phyloP scores from a whole-genome alignment of 2,797 vertebrate genomes.

The Eremophila alpestris region DNA sequence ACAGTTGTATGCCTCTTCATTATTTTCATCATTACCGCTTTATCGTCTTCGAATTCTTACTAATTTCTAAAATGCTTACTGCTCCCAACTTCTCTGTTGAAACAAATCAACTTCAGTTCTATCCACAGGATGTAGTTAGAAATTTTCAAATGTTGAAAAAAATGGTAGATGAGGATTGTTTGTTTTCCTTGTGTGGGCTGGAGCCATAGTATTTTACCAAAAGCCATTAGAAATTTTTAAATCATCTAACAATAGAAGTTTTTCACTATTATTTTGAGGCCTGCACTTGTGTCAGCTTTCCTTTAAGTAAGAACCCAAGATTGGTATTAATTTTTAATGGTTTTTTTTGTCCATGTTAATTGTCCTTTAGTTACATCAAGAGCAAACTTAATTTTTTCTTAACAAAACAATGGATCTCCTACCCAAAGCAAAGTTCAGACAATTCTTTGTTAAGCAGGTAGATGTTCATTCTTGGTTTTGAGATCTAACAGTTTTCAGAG shows the following conservation, averaged over 20 bases:
- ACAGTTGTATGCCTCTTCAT: not conserved
- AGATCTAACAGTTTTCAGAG: not conserved
- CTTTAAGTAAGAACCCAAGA: not conserved
- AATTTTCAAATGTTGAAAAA: not conserved
- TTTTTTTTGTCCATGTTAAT: not conserved
- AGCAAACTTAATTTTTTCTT: not conserved
- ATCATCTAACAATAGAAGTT: not conserved
- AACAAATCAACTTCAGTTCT: not conserved
- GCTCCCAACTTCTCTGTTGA: not conserved
- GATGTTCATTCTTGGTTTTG: not conserved
- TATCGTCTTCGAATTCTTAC: not conserved
- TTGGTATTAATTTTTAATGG: not conserved
- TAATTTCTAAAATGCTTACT: not conserved
- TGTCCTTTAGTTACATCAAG: not conserved
- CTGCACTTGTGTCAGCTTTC: not conserved
- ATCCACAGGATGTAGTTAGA: not conserved
- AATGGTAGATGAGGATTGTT: not conserved
- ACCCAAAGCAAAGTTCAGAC: not conserved
- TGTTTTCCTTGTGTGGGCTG: not conserved
- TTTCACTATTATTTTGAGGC: not conserved
- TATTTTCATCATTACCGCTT: not conserved
- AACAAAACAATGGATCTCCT: not conserved
- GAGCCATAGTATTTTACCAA: not conserved
- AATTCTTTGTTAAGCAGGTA: not conserved
- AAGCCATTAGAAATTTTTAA: not conserved